A percentile compares a stretch with the other conserved stretches of the same genome.
These are phyloP conservation scores for Drosophila nigrodunni DNA, from an alignment of 1,140 invertebrate species.

Conservation along the genomic window DNA sequence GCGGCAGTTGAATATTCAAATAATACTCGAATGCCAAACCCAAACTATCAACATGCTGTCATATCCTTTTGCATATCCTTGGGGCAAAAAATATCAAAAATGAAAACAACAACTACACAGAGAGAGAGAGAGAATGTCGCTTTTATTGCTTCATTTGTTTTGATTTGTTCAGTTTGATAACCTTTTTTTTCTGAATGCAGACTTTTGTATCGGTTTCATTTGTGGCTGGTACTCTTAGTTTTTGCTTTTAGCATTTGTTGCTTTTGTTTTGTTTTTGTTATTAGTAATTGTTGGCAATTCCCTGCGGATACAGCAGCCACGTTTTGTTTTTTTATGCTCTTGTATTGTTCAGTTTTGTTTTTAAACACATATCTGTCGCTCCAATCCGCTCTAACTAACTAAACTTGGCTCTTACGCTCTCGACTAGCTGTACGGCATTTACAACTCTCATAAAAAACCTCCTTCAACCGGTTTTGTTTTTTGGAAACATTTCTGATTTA, in stretches of 20 bases:
- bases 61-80: slow-evolving; percentile 79
- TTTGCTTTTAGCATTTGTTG: slow-evolving; percentile 35
- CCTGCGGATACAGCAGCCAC: slow-evolving; percentile 62
- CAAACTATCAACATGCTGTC: slow-evolving; percentile 74
- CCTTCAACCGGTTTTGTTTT: slow-evolving; percentile 45
- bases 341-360: slow-evolving; percentile 61
- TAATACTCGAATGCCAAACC: slow-evolving; percentile 37
- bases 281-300: slow-evolving; percentile 79
- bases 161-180: slow-evolving; percentile 79
- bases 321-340: slow-evolving; percentile 50
- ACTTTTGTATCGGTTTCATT: slow-evolving; percentile 13
- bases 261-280: slow-evolving; percentile 53
- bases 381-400: not conserved
- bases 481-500: slow-evolving; percentile 41
- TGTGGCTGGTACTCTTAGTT: slow-evolving; percentile 25
- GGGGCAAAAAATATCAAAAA: slow-evolving; percentile 40
- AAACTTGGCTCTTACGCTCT: not conserved
- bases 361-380: slow-evolving; percentile 23
- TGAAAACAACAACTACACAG: slow-evolving; percentile 9
- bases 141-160: slow-evolving; percentile 83
- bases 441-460: too few species aligned
- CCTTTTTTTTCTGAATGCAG: slow-evolving; percentile 63
- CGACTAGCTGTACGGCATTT: slow-evolving; percentile 8
- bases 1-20: slow-evolving; percentile 8
- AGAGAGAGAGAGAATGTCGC: slow-evolving; percentile 48